phyloP scores from a whole-genome alignment of 2,113 vertebrate species.

The Tupaia tana region DNA sequence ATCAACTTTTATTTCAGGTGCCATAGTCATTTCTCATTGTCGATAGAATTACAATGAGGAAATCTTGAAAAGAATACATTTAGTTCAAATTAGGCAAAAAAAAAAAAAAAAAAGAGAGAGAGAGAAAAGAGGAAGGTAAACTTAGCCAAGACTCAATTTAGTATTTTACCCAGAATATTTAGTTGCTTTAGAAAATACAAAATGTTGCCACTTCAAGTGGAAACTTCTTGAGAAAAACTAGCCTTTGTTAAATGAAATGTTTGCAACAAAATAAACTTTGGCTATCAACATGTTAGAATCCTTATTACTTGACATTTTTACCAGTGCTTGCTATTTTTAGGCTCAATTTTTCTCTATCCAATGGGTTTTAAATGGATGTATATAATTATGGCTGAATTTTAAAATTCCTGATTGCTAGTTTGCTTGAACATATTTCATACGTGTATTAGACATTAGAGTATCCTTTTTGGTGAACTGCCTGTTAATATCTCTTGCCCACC shows the following conservation, averaged over 20 bases:
- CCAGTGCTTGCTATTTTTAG: neutral
- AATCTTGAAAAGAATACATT: constrained; percentile 70
- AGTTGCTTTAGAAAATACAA: constrained; percentile 61
- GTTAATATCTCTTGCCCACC: neutral
- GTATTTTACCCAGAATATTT: constrained; percentile 66
- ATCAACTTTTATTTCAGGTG: constrained; percentile 71
- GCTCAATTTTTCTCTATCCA: neutral
- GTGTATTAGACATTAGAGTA: neutral
- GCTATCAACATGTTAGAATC: neutral
- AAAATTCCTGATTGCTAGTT: constrained; percentile 36
- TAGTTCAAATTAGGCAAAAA: constrained; percentile 65
- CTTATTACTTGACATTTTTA: constrained; percentile 39
- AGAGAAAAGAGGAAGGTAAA: constrained; percentile 47
- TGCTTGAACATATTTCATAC: neutral
- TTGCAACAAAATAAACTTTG: constrained; percentile 49
- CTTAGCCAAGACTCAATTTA: constrained; percentile 64
- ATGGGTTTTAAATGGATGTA: constrained; percentile 8
- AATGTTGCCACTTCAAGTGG: constrained; percentile 56
- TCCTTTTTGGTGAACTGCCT: neutral
- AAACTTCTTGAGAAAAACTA: constrained; percentile 53
- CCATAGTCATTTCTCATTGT: constrained; percentile 72
- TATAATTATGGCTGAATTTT: neutral
- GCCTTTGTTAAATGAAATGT: constrained; percentile 35
- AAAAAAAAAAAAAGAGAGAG: neutral
- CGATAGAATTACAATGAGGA: constrained; percentile 70